phyloP scores from a whole-genome alignment of 64 coral and sea anemone species.

The Astreopora myriophthalma region DNA sequence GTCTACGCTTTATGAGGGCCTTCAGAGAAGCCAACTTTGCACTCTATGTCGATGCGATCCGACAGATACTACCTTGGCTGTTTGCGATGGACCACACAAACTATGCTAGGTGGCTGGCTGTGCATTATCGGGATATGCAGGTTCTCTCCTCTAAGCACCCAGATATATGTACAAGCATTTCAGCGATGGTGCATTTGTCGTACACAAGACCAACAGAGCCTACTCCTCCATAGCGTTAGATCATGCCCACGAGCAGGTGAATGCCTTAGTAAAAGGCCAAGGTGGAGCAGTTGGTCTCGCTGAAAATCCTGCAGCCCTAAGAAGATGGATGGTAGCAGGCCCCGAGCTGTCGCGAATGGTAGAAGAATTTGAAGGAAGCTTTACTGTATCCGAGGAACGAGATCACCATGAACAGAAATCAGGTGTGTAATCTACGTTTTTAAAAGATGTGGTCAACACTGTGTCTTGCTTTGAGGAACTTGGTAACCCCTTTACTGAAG shows the following conservation, averaged over 20 bases:
- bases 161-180: slow-evolving; percentile 50
- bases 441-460: slow-evolving; percentile 31
- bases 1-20: neutral
- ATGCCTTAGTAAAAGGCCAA: slow-evolving; percentile 31
- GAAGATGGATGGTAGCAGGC: slow-evolving; percentile 40
- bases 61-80: slow-evolving; percentile 32
- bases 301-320: slow-evolving; percentile 38
- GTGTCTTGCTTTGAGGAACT: slow-evolving; percentile 26
- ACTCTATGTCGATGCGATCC: neutral
- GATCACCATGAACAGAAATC: slow-evolving; percentile 35
- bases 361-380: slow-evolving; percentile 22
- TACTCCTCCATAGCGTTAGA: slow-evolving; percentile 30
- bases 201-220: slow-evolving; percentile 58
- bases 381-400: neutral
- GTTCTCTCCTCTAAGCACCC: slow-evolving; percentile 3
- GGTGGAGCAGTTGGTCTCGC: slow-evolving; percentile 43
- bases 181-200: slow-evolving; percentile 38
- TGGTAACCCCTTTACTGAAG: slow-evolving; percentile 18
- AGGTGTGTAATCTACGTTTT: neutral
- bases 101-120: slow-evolving; percentile 45
- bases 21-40: slow-evolving; percentile 32
- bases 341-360: slow-evolving; percentile 23
- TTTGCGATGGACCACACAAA: slow-evolving; percentile 52
- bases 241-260: slow-evolving; percentile 51
- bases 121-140: slow-evolving; percentile 21